phyloP scores from a whole-genome alignment of 1,140 invertebrate genomes.

The Centruroides vittatus region DNA sequence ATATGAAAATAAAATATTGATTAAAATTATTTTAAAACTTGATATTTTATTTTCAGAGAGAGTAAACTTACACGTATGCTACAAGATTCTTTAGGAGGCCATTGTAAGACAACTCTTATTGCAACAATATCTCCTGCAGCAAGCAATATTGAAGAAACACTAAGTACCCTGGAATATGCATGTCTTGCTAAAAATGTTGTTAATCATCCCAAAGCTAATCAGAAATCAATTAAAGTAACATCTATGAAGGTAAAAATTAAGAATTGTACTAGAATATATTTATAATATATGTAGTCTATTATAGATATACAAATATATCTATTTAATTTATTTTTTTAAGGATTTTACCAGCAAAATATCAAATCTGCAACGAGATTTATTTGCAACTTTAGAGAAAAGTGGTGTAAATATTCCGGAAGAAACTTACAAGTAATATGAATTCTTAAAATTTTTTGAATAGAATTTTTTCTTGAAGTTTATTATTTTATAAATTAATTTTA shows the following conservation, averaged over 20 bases:
- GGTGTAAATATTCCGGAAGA: too few species aligned
- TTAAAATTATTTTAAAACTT: not conserved
- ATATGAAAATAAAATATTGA: not conserved
- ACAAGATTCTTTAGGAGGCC: slow-evolving; percentile 87
- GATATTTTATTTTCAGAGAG: not conserved
- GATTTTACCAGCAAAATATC: too few species aligned
- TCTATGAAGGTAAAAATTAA: slow-evolving; percentile 28
- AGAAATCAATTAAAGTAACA: slow-evolving; percentile 73
- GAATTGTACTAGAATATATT: too few species aligned
- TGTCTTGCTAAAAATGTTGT: slow-evolving; percentile 87
- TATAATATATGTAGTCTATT: too few species aligned
- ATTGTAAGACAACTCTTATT: slow-evolving; percentile 87
- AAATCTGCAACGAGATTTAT: too few species aligned
- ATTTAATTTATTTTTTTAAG: too few species aligned
- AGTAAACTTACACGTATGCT: slow-evolving; percentile 60
- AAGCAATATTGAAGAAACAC: slow-evolving; percentile 77
- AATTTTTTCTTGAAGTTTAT: too few species aligned
- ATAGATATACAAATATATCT: too few species aligned
- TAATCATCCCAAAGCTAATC: slow-evolving; percentile 87
- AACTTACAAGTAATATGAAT: too few species aligned
- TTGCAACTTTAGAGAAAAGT: too few species aligned
- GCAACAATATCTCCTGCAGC: slow-evolving; percentile 83
- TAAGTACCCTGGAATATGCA: slow-evolving; percentile 90
- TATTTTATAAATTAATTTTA: too few species aligned
- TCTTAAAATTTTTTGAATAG: too few species aligned